Conservation (phyloP, 2,888 invertebrate genomes). For the Germaria angustata region DNA sequence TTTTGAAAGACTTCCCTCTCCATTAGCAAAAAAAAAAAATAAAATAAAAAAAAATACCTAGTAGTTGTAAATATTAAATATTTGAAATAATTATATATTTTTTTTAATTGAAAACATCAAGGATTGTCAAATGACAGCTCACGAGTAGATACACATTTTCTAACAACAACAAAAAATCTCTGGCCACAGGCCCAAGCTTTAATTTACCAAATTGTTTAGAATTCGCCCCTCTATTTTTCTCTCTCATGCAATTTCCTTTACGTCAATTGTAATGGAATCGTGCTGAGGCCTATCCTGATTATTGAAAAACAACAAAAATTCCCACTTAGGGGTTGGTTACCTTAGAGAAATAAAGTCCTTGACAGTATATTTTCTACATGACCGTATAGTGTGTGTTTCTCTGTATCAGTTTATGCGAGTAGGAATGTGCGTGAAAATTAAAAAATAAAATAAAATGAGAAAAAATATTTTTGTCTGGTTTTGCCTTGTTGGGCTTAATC, state of each 20-base stretch:
- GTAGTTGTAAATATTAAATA: too few relatives aligned
- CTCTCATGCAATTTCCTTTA: conserved; percentile 9
- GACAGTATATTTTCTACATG: conserved; percentile 49
- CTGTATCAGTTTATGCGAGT: conserved; percentile 7
- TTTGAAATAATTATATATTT: too few relatives aligned
- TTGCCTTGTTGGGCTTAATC: conserved; percentile 27
- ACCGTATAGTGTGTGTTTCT: background rate
- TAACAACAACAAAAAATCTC: background rate
- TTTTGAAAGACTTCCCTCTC: too few relatives aligned
- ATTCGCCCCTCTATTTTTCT: background rate
- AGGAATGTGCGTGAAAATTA: conserved; percentile 22
- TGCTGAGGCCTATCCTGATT: conserved; percentile 55
- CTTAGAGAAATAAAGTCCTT: conserved; percentile 57
- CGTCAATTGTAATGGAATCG: conserved; percentile 35
- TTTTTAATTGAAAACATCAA: too few relatives aligned
- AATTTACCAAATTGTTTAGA: background rate
- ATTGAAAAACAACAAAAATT: conserved; percentile 20
- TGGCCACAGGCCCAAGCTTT: background rate
- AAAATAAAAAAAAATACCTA: too few relatives aligned
- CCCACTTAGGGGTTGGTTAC: conserved; percentile 63
- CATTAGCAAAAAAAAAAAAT: too few relatives aligned
- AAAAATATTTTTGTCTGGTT: conserved; percentile 43
- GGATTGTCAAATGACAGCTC: background rate
- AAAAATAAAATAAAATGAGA: background rate
- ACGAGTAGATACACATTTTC: too few relatives aligned